Percentiles rank a stretch among this genome's conserved stretches.
Conservation (phyloP, 1,140 invertebrate genomes). For the Papilio xuthus region DNA sequence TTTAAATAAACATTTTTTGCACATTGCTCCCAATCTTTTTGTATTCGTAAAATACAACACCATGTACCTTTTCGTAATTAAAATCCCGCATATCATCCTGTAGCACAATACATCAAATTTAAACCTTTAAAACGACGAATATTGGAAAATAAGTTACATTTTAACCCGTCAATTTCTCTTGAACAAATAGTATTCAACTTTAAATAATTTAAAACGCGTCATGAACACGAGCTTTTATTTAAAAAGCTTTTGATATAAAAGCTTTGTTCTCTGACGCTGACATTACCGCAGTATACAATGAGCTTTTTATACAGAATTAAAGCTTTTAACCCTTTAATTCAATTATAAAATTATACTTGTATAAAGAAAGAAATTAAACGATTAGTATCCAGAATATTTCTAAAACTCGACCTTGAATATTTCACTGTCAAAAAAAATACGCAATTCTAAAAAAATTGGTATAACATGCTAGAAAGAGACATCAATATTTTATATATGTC, state of each 20-base stretch:
- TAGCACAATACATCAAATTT: no score
- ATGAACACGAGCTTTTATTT: constrained; percentile 23
- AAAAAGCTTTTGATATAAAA: constrained; percentile 6
- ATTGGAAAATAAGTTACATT: not conserved
- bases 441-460: not conserved
- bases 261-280: not conserved
- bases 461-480: not conserved
- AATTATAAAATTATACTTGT: not conserved
- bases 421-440: no score
- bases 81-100: no score
- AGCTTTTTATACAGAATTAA: not conserved
- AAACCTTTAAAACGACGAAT: no score
- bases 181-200: not conserved
- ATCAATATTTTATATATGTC: not conserved
- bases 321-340: not conserved
- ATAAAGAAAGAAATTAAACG: no score
- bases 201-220: constrained; percentile 14
- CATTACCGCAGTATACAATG: not conserved
- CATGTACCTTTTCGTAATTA: no score
- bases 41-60: no score
- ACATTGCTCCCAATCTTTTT: no score
- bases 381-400: no score
- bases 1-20: no score
- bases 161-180: not conserved
- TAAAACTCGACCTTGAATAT: no score